These are phyloP conservation scores for Sabatieria punctata DNA, from an alignment of 2,888 invertebrate genomes.

Conservation along the genomic window DNA sequence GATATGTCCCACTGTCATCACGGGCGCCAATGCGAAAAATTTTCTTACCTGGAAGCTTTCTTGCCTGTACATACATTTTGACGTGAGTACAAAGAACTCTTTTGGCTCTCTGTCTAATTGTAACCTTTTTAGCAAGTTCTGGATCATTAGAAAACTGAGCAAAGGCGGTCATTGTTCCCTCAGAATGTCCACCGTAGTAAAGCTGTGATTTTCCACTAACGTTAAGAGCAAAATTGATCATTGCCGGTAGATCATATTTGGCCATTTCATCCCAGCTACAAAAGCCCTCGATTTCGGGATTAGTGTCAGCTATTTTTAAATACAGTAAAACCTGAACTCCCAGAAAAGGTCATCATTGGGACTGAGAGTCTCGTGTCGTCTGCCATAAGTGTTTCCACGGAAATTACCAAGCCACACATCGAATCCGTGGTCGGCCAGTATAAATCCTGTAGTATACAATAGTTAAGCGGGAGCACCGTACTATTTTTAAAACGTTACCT, in stretches of 20 bases:
- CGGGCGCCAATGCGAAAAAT: neutral
- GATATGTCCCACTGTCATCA: no score
- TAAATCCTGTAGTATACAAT: slow-evolving; percentile 9
- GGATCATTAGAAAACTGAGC: slow-evolving; percentile 22
- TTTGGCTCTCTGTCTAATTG: no score
- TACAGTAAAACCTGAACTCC: neutral
- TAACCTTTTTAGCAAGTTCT: slow-evolving; percentile 23
- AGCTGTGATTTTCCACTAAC: slow-evolving; percentile 43
- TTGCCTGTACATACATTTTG: no score
- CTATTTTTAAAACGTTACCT: neutral
- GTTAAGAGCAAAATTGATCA: slow-evolving; percentile 49
- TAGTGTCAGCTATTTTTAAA: neutral
- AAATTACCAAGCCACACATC: slow-evolving; percentile 17
- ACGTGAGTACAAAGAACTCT: no score
- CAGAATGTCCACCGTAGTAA: slow-evolving; percentile 67
- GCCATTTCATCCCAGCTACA: slow-evolving; percentile 66
- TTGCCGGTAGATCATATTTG: no score
- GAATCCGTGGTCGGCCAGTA: slow-evolving; percentile 18
- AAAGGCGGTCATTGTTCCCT: slow-evolving; percentile 45
- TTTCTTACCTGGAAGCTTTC: slow-evolving; percentile 6
- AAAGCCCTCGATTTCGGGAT: no score
- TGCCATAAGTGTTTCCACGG: neutral
- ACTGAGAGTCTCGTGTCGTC: neutral
- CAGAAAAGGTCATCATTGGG: neutral
- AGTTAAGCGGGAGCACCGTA: no score